Evolutionary conservation across 2,797 vertebrate genomes (phyloP).

Genomic region (Cryptoblepharus egeriae): DNA sequence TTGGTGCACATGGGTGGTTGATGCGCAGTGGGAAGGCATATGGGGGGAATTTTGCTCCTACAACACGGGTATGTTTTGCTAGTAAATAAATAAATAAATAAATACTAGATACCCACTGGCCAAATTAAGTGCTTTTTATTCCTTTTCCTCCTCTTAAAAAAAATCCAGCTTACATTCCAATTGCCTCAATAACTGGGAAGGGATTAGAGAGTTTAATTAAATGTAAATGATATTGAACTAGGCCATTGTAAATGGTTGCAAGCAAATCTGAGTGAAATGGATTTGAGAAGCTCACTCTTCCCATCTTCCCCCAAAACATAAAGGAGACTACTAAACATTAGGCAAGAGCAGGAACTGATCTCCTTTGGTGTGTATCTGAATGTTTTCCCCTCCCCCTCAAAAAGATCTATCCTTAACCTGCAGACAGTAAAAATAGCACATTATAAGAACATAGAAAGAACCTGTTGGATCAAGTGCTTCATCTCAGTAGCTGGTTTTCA

Average conservation of each 20-base stretch:
- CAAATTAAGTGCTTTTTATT: constrained; percentile 6
- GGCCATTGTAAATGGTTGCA: not conserved
- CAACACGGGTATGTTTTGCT: no score
- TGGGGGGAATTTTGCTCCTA: no score
- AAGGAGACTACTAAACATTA: not conserved
- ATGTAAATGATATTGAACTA: not conserved
- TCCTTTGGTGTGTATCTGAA: not conserved
- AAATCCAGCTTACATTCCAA: not conserved
- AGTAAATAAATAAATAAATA: not conserved
- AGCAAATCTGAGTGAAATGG: not conserved
- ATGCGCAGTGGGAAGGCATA: no score
- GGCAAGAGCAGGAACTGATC: not conserved
- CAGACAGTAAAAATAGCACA: not conserved
- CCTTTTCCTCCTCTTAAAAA: not conserved
- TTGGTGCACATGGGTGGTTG: no score
- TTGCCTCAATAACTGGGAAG: not conserved
- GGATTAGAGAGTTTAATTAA: not conserved
- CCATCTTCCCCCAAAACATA: not conserved
- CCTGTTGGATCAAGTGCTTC: not conserved
- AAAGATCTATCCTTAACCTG: not conserved
- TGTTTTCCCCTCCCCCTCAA: not conserved
- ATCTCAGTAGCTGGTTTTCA: no score
- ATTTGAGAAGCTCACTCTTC: not conserved
- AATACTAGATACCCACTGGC: not conserved
- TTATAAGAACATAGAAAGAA: no score